A percentile compares a stretch with the other conserved stretches of the same genome.
These are phyloP conservation scores for Cliona cf. orientalis DNA, from an alignment of 37 sponge, comb jelly and placozoan species.

Conservation along the genomic window DNA sequence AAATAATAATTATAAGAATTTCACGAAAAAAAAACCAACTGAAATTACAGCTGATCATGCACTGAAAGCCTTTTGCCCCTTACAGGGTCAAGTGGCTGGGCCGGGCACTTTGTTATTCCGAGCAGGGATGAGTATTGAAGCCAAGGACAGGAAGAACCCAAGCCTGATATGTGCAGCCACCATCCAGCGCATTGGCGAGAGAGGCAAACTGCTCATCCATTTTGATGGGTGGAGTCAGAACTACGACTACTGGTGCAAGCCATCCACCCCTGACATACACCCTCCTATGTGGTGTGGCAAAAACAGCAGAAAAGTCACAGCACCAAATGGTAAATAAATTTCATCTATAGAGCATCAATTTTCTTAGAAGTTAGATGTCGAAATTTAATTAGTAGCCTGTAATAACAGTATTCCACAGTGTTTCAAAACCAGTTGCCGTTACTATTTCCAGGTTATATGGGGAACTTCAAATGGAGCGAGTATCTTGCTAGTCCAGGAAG, in stretches of 20 bases:
- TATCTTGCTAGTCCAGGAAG: slow-evolving; percentile 38
- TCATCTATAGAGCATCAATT: not conserved
- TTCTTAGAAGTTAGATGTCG: not conserved
- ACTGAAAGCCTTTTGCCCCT: not conserved
- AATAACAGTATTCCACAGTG: not conserved
- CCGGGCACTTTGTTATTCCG: slow-evolving; percentile 57
- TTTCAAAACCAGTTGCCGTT: not conserved
- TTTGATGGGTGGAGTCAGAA: slow-evolving; percentile 86
- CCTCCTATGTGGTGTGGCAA: slow-evolving; percentile 77
- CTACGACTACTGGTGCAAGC: slow-evolving; percentile 78
- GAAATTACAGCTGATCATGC: not conserved
- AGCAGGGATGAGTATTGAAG: slow-evolving; percentile 70
- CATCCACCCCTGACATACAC: slow-evolving; percentile 65
- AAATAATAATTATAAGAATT: too few relatives aligned
- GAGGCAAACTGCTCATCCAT: slow-evolving; percentile 64
- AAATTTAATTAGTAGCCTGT: not conserved
- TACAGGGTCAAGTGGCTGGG: slow-evolving; percentile 55
- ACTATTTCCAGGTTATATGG: slow-evolving; percentile 1
- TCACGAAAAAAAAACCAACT: not conserved
- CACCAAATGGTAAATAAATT: slow-evolving; percentile 46
- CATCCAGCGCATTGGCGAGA: slow-evolving; percentile 35
- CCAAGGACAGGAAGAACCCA: slow-evolving; percentile 79
- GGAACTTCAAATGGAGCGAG: slow-evolving; percentile 67
- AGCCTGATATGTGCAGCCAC: slow-evolving; percentile 73
- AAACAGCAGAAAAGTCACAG: slow-evolving; percentile 13